Evolutionary conservation across 2,888 invertebrate genomes (phyloP).

Genomic region (Perithous albicinctus): DNA sequence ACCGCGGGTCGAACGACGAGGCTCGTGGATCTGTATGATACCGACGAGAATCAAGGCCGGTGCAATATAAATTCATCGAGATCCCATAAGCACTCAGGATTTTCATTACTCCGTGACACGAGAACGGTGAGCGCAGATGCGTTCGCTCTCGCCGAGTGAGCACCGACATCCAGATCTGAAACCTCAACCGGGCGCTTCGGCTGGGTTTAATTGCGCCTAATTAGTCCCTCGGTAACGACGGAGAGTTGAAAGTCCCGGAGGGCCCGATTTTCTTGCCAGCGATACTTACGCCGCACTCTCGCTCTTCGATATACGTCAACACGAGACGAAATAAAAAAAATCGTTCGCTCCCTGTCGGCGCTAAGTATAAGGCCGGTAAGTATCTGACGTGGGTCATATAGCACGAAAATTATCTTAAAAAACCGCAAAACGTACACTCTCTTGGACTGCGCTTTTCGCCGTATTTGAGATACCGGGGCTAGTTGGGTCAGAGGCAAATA

Average conservation of each 20-base stretch:
- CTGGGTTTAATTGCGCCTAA: conserved; percentile 80
- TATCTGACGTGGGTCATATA: conserved; percentile 30
- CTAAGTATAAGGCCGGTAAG: conserved; percentile 12
- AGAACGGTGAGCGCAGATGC: conserved; percentile 61
- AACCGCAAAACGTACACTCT: conserved; percentile 6
- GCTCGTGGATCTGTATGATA: conserved; percentile 50
- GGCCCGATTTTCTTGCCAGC: conserved; percentile 67
- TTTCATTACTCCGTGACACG: conserved; percentile 68
- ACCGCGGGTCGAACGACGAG: conserved; percentile 39
- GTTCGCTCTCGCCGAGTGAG: conserved; percentile 24
- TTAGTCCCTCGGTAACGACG: conserved; percentile 73
- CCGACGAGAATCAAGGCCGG: conserved; percentile 63
- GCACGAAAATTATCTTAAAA: conserved; percentile 5
- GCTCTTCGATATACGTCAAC: conserved; percentile 44
- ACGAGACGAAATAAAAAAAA: conserved; percentile 18
- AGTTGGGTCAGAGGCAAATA: too few relatives aligned
- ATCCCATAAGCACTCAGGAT: conserved; percentile 66
- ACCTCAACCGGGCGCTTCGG: conserved; percentile 65
- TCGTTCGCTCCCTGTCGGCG: background rate
- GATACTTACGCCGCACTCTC: conserved; percentile 42
- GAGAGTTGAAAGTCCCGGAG: conserved; percentile 69
- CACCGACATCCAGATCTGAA: conserved; percentile 57
- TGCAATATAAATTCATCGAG: conserved; percentile 71
- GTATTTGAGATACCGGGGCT: too few relatives aligned
- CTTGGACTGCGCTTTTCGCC: background rate